Evolutionary conservation across 2,797 vertebrate genomes (phyloP), one percentile per base, ranked within the genome.

Genomic region (Pangasius mekongensis): DNA sequence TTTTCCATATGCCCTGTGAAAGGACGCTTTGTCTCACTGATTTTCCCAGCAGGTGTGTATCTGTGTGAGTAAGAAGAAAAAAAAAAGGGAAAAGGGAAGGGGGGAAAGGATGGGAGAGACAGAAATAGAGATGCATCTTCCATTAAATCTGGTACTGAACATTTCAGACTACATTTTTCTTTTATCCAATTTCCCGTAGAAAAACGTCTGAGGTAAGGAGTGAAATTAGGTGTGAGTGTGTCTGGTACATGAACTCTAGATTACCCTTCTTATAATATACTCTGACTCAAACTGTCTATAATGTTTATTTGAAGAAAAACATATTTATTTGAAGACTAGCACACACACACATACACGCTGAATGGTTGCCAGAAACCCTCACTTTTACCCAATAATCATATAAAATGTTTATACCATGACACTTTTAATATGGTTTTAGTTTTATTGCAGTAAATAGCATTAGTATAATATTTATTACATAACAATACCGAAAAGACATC

Each of bases 301-400:
- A 43, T 81, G 82, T 71, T 85, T 89, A 87, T 89, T 89, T 85
- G 66, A 18, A 39, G 39, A 77, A 71, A 66, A 47, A 67, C 1
- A 49, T 54, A 80, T 67, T 66, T 49, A 67, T 67, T 64, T 66
- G 52, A 78, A 56, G 76, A 56, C 52, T 80, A 36, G 77, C 52
- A 36, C 66, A 74, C 20, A 22, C 69, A 24, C 16, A 20, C 33
- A 71, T 18, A 39, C 43, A 74, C 71, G 0, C 36, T 27, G 39
- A 74, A 43, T 4, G 22, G 10, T 47, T 74, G 39, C 71, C 39
- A 27, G 22, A 74, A 47, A 47, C 4, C 69, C 43, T 43, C 1
- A 73, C 39, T 11, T 43, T 74, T 5, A 24, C 71, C 22, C 71
- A 74, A 3, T 74, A 47, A 74, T 24, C 69, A 73, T 39, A 20